Evolutionary conservation across 2,797 vertebrate species (phyloP).

Genomic region (Coilia nasus): DNA sequence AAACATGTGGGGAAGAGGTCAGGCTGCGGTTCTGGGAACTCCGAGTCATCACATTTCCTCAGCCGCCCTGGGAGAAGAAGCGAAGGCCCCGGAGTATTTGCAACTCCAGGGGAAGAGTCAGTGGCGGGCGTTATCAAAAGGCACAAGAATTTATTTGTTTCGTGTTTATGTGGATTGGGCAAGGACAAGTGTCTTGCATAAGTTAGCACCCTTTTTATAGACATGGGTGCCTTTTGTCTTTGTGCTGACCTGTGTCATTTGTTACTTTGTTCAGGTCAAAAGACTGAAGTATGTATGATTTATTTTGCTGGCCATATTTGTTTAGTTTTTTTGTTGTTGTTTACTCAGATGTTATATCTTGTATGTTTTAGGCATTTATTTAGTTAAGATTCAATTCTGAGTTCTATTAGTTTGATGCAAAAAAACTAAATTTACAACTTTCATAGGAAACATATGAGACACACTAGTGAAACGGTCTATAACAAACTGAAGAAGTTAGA

Average conservation of each 20-base stretch:
- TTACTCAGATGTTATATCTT: background rate
- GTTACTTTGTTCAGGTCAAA: background rate
- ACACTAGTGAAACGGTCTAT: background rate
- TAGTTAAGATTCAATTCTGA: background rate
- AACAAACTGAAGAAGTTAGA: background rate
- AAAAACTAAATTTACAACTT: background rate
- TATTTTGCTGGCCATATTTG: background rate
- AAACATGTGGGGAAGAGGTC: slow-evolving; percentile 26
- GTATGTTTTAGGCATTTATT: background rate
- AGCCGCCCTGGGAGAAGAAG: background rate
- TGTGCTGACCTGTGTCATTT: background rate
- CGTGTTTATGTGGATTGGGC: background rate
- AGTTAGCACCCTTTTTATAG: background rate
- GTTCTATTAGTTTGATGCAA: background rate
- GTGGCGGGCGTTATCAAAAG: background rate
- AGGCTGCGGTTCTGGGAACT: slow-evolving; percentile 15
- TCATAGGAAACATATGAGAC: background rate
- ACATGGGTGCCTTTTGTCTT: background rate
- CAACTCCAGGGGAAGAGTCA: background rate
- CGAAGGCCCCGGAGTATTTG: too few relatives aligned
- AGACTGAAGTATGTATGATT: background rate
- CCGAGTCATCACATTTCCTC: slow-evolving; percentile 22
- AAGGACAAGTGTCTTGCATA: background rate
- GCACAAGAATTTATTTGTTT: background rate
- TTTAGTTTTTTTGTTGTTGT: background rate